Base-by-base conservation (phyloP, 2,113 vertebrate species). In the Tychaedon coryphoeus region DNA sequence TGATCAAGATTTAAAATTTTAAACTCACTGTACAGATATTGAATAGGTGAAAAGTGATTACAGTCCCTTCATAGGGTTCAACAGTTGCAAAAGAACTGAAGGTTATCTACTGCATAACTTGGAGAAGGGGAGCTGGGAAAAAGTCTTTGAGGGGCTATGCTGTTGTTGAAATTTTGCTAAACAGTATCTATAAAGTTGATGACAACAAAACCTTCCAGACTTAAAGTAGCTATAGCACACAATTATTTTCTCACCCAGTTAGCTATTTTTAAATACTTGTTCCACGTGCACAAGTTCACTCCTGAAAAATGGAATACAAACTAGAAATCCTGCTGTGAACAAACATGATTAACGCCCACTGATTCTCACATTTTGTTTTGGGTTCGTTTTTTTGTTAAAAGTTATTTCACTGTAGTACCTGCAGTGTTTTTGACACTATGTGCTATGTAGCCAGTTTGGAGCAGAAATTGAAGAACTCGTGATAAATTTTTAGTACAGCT, bases 331-430 rank as follows among this genome's bases (percentile, higher is more conserved):
- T 90, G 29, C 31, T 61, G 10, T 42, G 77, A 81, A 62, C 8
- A 58, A 81, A 10, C 3, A 2, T 4, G 1, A 29, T 71, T 36
- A 26, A 42, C 47, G 58, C 4, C 14, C 15, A 14, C 24, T 7
- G 2, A 19, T 26, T 72, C 58, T 31, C 16, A 19, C 7, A 3
- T 2, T 61, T 4, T 31, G 3, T 2, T 36, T 7, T 13, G 10
- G 16, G 5, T 19, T 60, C 12, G 3, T 29, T 48, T 50, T 50
- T 70, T 36, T 1, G 43, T 45, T 45, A 45, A 42, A 79, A 79
- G 24, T 17, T 56, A 31, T 4, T 50, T 29, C 20, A 34, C 8
- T 74, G 8, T 38, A 9, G 29, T n/a, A 51, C 7, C 5, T 4
- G 6, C 9, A n/a, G 8, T 7, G 10, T 0, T 69, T 77, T 66